Conservation (phyloP, 1,140 invertebrate species). For the Micrasema longulum region DNA sequence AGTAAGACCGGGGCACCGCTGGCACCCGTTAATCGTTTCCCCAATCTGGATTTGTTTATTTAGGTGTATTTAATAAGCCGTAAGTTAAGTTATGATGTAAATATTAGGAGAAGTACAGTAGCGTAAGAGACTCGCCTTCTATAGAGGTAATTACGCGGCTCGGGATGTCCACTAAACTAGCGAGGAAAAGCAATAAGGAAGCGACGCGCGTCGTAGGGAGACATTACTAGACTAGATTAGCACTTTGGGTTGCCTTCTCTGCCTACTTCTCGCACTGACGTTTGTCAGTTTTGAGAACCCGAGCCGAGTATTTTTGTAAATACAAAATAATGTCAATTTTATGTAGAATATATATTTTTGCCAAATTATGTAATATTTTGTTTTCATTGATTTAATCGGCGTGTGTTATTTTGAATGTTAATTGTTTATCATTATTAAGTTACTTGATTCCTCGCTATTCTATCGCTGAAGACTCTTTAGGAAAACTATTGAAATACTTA, state of each 20-base stretch:
- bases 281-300: no score
- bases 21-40: constrained; percentile 56
- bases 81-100: constrained; percentile 53
- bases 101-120: constrained; percentile 53
- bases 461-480: constrained; percentile 54
- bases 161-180: constrained; percentile 17
- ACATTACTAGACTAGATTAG: neutral
- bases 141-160: constrained; percentile 51
- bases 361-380: constrained; percentile 52
- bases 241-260: constrained; percentile 20
- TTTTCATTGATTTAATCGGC: no score
- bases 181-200: constrained; percentile 14
- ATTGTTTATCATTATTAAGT: constrained; percentile 36
- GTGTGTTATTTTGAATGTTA: constrained; percentile 50
- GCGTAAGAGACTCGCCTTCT: constrained; percentile 53
- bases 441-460: constrained; percentile 49
- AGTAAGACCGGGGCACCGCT: constrained; percentile 56
- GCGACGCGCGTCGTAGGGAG: constrained; percentile 32
- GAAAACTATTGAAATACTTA: constrained; percentile 46
- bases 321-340: constrained; percentile 55
- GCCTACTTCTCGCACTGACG: neutral
- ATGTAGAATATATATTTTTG: constrained; percentile 53
- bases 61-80: constrained; percentile 45
- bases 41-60: constrained; percentile 53
- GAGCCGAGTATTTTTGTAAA: constrained; percentile 54